Base-by-base conservation (phyloP, 2,113 vertebrate genomes). In the Orientallactaga bullata region DNA sequence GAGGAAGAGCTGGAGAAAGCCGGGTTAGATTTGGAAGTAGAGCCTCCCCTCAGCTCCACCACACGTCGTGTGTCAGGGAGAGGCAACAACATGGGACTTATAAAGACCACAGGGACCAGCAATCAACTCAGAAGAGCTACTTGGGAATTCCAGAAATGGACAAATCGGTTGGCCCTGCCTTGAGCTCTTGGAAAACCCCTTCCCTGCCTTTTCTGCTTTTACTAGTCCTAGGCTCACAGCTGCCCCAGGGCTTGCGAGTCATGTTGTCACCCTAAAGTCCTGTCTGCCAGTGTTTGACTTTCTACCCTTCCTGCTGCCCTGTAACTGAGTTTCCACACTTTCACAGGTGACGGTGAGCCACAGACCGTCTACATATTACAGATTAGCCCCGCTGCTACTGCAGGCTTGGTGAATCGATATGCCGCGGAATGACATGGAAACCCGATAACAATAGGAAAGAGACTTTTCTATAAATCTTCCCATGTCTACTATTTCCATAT, bases 261-360 rank as follows among this genome's bases (percentile, higher is more conserved):
- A 10, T 0, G 0, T 77, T 77, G 78, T 47, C 21, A 47, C 68
- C 35, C 82, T 17, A 1, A 35, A 51, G 85, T 88, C 83, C 93
- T 93, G 90, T 95, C 80, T 39, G 26, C 93, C 81, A 42, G 51
- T 77, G 65, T 97, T 97, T 85, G 83, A 61, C 74, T 96, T 94
- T 85, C 74, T 74, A 5, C 66, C 94, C 88, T 71, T 78, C 61
- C 88, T 68, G 32, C 68, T 96, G 77, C 93, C 95, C 94, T 35
- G 74, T 96, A 97, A 97, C 95, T 95, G 95, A 96, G 92, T 96
- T 97, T 97, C 95, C 76, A 4, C 92, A 96, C 85, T 94, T 96
- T 93, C 74, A 73, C 92, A 95, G 92, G 87, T 68, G 60, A 51
- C 88, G 88, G 93, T 73, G 94, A 96, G 61, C 85, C 95, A 71